These are phyloP conservation scores for Macropis europaea DNA, from an alignment of 2,888 invertebrate genomes.

Conservation along the genomic window DNA sequence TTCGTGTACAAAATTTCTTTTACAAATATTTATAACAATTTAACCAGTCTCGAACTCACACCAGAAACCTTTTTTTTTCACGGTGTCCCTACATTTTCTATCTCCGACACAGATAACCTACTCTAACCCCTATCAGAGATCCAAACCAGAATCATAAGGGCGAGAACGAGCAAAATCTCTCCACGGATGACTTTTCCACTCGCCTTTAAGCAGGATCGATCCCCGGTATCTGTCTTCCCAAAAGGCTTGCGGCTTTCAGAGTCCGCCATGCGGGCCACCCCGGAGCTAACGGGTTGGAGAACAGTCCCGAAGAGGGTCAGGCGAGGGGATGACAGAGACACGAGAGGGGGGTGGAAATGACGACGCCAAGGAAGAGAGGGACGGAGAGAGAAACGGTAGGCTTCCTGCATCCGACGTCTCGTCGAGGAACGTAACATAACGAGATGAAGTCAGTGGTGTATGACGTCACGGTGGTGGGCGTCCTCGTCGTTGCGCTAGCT, in stretches of 20 bases:
- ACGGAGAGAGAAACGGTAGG: slow-evolving; percentile 66
- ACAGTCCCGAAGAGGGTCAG: slow-evolving; percentile 56
- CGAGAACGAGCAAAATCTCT: background rate
- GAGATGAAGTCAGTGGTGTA: slow-evolving; percentile 81
- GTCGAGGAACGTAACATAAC: slow-evolving; percentile 75
- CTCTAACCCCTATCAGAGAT: background rate
- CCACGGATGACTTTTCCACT: background rate
- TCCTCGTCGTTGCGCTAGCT: slow-evolving; percentile 73
- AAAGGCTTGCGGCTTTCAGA: slow-evolving; percentile 58
- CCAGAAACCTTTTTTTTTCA: too few relatives aligned
- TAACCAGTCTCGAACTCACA: too few relatives aligned
- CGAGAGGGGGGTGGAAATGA: slow-evolving; percentile 17
- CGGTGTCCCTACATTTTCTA: too few relatives aligned
- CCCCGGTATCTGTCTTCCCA: slow-evolving; percentile 52
- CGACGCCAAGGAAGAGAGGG: slow-evolving; percentile 17
- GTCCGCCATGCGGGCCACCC: slow-evolving; percentile 63
- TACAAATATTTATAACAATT: too few relatives aligned
- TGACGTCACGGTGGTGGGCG: slow-evolving; percentile 80
- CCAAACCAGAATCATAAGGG: background rate
- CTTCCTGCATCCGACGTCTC: slow-evolving; percentile 77
- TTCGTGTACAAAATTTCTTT: too few relatives aligned
- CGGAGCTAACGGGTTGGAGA: slow-evolving; percentile 67
- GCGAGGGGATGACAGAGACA: slow-evolving; percentile 44
- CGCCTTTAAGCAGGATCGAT: slow-evolving; percentile 52
- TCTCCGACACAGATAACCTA: too few relatives aligned